Conservation (phyloP, 2,797 vertebrate species). For the Kryptolebias ocellatus region DNA sequence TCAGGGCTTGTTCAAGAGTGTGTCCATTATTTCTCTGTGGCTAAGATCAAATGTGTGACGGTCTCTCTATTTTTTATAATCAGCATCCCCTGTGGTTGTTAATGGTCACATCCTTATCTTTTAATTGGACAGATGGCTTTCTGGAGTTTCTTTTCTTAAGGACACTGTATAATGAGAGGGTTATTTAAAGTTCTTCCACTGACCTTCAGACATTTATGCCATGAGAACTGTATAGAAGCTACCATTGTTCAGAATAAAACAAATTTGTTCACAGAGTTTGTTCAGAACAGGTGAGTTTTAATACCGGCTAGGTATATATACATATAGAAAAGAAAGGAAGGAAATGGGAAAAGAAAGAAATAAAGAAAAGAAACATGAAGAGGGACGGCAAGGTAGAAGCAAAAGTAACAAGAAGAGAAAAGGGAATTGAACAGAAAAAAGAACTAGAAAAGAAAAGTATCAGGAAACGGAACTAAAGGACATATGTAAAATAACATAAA, state of each 20-base stretch:
- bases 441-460: neutral
- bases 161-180: constrained; percentile 66
- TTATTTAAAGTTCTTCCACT: constrained; percentile 57
- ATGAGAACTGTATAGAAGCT: constrained; percentile 27
- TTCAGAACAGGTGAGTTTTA: neutral
- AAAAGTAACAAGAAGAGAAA: neutral
- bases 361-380: neutral
- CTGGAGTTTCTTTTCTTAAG: constrained; percentile 67
- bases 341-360: neutral
- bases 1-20: constrained; percentile 3
- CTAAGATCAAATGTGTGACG: constrained; percentile 62
- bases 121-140: constrained; percentile 73
- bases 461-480: too few relatives aligned
- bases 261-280: constrained; percentile 11
- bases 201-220: constrained; percentile 63
- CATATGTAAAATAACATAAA: neutral
- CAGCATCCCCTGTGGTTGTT: constrained; percentile 55
- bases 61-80: constrained; percentile 48
- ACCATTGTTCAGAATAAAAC: constrained; percentile 24
- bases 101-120: constrained; percentile 76
- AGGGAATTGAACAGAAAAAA: neutral
- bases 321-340: neutral
- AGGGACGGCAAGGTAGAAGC: neutral
- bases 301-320: too few relatives aligned
- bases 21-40: constrained; percentile 25